Percentiles rank a stretch among this genome's conserved stretches.
These are phyloP conservation scores for Pseudocheirus occidentalis DNA, from an alignment of 2,797 vertebrate genomes.

Conservation along the genomic window DNA sequence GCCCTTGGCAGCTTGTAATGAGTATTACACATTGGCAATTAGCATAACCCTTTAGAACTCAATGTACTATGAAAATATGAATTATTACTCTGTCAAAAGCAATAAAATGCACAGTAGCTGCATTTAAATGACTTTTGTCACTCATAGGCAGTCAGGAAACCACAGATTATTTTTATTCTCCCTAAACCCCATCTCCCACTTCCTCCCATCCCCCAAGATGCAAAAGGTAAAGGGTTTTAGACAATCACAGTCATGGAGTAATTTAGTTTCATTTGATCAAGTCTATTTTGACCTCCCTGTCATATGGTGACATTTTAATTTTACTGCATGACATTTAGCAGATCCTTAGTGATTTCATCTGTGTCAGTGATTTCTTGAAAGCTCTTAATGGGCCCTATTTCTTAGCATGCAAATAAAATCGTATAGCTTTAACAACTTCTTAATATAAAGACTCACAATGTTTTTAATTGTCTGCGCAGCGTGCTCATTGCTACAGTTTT, in stretches of 20 bases:
- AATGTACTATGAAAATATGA: background rate
- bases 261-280: constrained; percentile 79
- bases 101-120: background rate
- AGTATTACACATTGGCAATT: background rate
- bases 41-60: background rate
- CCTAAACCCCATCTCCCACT: background rate
- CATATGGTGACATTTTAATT: constrained; percentile 84
- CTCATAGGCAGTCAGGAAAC: background rate
- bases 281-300: constrained; percentile 81
- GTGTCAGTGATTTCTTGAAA: constrained; percentile 74
- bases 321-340: constrained; percentile 84
- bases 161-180: background rate
- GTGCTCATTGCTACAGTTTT: constrained; percentile 65
- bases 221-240: constrained; percentile 55
- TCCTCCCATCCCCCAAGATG: background rate
- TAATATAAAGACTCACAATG: constrained; percentile 53
- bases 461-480: constrained; percentile 74
- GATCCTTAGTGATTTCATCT: constrained; percentile 77
- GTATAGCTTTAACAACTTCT: constrained; percentile 62
- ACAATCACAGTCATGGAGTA: constrained; percentile 68
- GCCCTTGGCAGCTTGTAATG: background rate
- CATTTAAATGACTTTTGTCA: background rate
- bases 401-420: constrained; percentile 56
- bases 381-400: constrained; percentile 63
- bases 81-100: background rate